Evolutionary conservation across 2,113 vertebrate genomes (phyloP), one percentile per base, ranked within the genome.

Genomic region (Patagioenas fasciata): DNA sequence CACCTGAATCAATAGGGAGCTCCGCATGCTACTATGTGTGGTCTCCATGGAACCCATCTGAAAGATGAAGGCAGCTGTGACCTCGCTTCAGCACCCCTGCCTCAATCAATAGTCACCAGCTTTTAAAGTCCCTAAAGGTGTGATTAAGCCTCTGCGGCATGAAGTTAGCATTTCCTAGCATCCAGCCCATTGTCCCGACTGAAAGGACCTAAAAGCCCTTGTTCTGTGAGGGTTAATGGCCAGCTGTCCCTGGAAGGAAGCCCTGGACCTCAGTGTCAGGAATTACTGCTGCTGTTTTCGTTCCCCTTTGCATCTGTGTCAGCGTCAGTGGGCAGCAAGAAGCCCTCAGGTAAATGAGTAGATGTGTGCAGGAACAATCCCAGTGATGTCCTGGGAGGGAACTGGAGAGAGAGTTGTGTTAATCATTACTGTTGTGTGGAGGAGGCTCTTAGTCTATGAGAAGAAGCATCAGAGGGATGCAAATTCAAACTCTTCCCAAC

Each of bases 71-170:
- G 90, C 96, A 97, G 96, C 95, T 96, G 96, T 89, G 96, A 94
- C 95, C 80, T 79, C 12, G 1, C 80, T 89, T 93, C 89, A 91
- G 85, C 88, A 87, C 73, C 66, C 80, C 67, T 70, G 70, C 95
- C 62, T 93, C 93, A 87, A 96, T 97, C 96, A 96, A 97, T 97
- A 96, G 77, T 70, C 75, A 92, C 86, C 83, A 93, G 91, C 77
- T 92, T 96, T 89, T 87, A 38, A 64, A 89, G 77, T 96, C 96
- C 96, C 95, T 93, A 93, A 97, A 96, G 93, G 96, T 97, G 93
- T 91, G 96, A 96, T 96, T 96, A 96, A 95, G 89, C 40, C 91
- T 86, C 69, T 91, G 85, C 83, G 36, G 77, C n/a, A 54, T 11
- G 6, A 91, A 92, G 95, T 96, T 91, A 85, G 58, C 13, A 0